phyloP scores from a whole-genome alignment of 2,797 vertebrate genomes.

The Neopelma chrysocephalum region DNA sequence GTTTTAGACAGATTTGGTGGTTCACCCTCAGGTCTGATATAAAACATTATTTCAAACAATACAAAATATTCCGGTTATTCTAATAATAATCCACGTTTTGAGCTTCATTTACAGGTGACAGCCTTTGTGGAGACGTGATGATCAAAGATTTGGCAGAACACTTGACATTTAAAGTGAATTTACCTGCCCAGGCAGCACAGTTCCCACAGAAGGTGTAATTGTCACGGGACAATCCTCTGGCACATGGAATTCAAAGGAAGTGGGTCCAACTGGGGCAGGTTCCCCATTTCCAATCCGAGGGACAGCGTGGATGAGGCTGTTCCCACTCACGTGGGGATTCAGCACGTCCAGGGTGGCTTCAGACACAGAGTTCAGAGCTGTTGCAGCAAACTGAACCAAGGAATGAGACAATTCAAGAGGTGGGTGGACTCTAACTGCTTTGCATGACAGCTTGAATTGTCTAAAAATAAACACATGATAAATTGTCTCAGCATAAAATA shows the following conservation, averaged over 20 bases:
- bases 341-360: slow-evolving; percentile 79
- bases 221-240: slow-evolving; percentile 80
- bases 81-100: background rate
- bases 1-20: background rate
- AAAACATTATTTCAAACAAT: background rate
- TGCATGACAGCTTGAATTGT: slow-evolving; percentile 85
- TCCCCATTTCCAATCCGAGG: slow-evolving; percentile 54
- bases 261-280: slow-evolving; percentile 67
- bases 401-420: slow-evolving; percentile 88
- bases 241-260: slow-evolving; percentile 82
- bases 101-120: background rate
- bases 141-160: background rate
- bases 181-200: slow-evolving; percentile 89
- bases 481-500: slow-evolving; percentile 58
- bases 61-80: background rate
- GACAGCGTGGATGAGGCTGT: slow-evolving; percentile 54
- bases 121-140: background rate
- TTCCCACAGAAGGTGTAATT: slow-evolving; percentile 82
- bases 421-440: slow-evolving; percentile 82
- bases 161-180: background rate
- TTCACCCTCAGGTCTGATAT: background rate
- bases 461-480: slow-evolving; percentile 75
- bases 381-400: slow-evolving; percentile 86
- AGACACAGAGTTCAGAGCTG: slow-evolving; percentile 80
- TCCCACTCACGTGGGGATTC: slow-evolving; percentile 70